Evolutionary conservation across 2,888 invertebrate genomes (phyloP).

Genomic region (Choreutis nemorana): DNA sequence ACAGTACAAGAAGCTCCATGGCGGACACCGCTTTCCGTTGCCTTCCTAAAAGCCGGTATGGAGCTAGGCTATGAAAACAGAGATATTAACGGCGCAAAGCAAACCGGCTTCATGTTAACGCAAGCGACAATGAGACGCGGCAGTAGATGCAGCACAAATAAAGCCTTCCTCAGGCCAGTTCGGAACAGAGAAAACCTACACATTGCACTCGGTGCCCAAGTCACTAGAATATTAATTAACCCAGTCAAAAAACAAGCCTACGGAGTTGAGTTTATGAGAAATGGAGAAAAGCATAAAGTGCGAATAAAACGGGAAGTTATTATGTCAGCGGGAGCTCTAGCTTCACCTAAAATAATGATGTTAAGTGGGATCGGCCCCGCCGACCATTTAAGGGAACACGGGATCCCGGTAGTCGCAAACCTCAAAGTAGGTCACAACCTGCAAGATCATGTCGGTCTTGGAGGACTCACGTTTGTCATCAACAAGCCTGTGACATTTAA

Average conservation of each 20-base stretch:
- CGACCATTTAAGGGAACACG: constrained; percentile 75
- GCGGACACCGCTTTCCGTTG: constrained; percentile 82
- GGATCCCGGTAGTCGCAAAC: constrained; percentile 77
- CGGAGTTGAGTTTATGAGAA: constrained; percentile 77
- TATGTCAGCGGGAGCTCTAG: constrained; percentile 86
- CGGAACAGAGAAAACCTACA: constrained; percentile 81
- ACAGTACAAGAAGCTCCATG: constrained; percentile 88
- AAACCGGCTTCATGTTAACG: constrained; percentile 87
- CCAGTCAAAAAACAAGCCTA: constrained; percentile 73
- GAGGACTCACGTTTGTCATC: constrained; percentile 83
- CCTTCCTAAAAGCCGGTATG: constrained; percentile 81
- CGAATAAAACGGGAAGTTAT: constrained; percentile 83
- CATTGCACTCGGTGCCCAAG: constrained; percentile 80
- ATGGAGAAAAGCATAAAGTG: constrained; percentile 71
- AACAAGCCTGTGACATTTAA: constrained; percentile 83
- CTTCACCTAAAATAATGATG: constrained; percentile 90
- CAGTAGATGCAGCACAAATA: constrained; percentile 86
- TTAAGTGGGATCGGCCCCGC: constrained; percentile 87
- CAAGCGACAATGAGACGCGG: constrained; percentile 87
- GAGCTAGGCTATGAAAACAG: constrained; percentile 84
- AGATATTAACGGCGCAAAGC: constrained; percentile 83
- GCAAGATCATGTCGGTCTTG: constrained; percentile 89
- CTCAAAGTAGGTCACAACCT: constrained; percentile 83
- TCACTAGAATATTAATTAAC: constrained; percentile 74
- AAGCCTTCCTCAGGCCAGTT: constrained; percentile 85